phyloP scores from a whole-genome alignment of 2,797 vertebrate genomes.

The Antennarius maculatus region DNA sequence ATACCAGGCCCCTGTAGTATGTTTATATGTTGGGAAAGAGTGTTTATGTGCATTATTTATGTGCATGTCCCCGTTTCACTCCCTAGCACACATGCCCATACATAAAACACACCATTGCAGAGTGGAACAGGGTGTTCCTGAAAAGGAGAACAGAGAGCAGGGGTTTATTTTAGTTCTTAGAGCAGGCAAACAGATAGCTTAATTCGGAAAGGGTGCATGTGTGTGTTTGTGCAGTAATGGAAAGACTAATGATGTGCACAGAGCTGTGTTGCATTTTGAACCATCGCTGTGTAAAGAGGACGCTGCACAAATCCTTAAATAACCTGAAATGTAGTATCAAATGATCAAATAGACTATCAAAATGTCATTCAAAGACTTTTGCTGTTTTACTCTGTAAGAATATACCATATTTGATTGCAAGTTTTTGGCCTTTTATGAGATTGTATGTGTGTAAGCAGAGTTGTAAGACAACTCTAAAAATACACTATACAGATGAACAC shows the following conservation, averaged over 20 bases:
- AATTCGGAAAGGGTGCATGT: slow-evolving; percentile 51
- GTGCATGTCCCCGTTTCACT: not conserved
- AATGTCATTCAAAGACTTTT: not conserved
- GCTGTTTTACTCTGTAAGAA: no score
- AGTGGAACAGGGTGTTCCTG: slow-evolving; percentile 78
- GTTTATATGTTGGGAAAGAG: slow-evolving; percentile 22
- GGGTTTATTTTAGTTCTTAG: slow-evolving; percentile 78
- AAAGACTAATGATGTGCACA: slow-evolving; percentile 23
- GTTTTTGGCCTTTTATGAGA: not conserved
- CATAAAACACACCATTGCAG: slow-evolving; percentile 17
- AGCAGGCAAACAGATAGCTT: slow-evolving; percentile 62
- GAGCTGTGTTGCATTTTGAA: slow-evolving; percentile 12
- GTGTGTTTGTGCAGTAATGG: slow-evolving; percentile 31
- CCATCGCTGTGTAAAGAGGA: not conserved
- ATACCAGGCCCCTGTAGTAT: not conserved
- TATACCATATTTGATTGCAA: no score
- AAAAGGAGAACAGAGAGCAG: slow-evolving; percentile 84
- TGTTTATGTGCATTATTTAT: slow-evolving; percentile 18
- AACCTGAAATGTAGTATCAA: not conserved
- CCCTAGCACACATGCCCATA: not conserved
- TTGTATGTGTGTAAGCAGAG: not conserved
- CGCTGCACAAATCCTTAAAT: not conserved
- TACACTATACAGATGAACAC: slow-evolving; percentile 73
- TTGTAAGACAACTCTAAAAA: slow-evolving; percentile 67
- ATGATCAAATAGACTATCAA: not conserved